phyloP scores from a whole-genome alignment of 2,888 invertebrate species.

The Nowickia ferox region DNA sequence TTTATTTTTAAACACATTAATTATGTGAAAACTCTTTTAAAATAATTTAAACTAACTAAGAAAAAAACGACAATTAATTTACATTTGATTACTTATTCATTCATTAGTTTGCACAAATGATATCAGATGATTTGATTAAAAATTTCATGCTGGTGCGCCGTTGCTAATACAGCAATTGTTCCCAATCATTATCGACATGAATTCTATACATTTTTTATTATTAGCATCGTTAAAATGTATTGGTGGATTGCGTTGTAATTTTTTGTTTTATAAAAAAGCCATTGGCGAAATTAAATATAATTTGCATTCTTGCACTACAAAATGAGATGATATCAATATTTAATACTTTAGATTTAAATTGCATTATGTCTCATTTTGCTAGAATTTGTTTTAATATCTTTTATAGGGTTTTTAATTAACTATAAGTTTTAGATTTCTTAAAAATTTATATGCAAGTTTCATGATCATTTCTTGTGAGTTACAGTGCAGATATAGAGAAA shows the following conservation, averaged over 20 bases:
- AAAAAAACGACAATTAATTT: not conserved
- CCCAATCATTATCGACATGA: not conserved
- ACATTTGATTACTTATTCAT: conserved; percentile 5
- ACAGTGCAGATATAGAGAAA: no score
- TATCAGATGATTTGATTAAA: conserved; percentile 24
- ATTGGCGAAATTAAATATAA: not conserved
- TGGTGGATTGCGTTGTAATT: not conserved
- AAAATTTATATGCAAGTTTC: no score
- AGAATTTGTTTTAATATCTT: no score
- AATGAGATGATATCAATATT: not conserved
- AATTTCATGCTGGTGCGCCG: not conserved
- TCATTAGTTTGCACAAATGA: conserved; percentile 7
- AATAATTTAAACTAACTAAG: not conserved
- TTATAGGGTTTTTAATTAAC: no score
- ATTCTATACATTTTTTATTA: not conserved
- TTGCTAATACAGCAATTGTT: not conserved
- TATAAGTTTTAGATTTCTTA: no score
- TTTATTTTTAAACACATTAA: not conserved
- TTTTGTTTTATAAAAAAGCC: not conserved
- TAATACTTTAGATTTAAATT: no score
- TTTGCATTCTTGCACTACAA: not conserved
- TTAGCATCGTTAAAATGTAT: conserved; percentile 1
- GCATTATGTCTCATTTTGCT: no score
- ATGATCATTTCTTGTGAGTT: no score
- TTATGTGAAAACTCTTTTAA: not conserved